Evolutionary conservation across 30 jellyfish, hydroid and myxozoan species (phyloP).

Genomic region (Nemopilema nomurai): DNA sequence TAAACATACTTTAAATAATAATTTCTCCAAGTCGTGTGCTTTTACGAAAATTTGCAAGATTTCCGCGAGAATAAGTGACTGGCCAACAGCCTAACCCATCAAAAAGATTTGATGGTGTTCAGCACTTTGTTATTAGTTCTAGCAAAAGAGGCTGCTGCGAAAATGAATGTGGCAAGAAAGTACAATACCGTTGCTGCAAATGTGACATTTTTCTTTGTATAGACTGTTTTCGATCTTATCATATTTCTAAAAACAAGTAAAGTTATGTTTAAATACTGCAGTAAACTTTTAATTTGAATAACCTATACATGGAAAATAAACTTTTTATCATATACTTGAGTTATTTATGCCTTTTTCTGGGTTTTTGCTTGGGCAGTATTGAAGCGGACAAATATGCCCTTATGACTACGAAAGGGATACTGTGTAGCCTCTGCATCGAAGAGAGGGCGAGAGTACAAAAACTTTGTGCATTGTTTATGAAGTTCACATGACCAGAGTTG

Average conservation of each 20-base stretch:
- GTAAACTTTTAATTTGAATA: neutral
- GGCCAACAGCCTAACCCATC: constrained; percentile 21
- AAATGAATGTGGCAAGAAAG: no score
- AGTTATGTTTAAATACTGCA: no score
- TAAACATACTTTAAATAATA: no score
- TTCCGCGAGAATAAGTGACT: neutral
- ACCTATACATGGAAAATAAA: neutral
- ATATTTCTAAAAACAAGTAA: neutral
- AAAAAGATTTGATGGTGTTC: constrained; percentile 18
- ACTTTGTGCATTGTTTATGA: neutral
- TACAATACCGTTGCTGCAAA: neutral
- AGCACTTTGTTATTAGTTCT: neutral
- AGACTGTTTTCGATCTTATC: constrained; percentile 8
- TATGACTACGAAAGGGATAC: constrained; percentile 1
- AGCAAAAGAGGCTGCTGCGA: no score
- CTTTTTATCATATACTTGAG: neutral
- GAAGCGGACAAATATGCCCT: no score
- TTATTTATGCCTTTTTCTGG: no score
- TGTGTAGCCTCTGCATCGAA: neutral
- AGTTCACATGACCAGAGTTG: neutral
- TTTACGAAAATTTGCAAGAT: no score
- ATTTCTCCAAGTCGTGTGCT: no score
- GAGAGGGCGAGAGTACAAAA: neutral
- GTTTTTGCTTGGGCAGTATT: neutral
- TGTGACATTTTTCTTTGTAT: constrained; percentile 20